These are phyloP conservation scores for Parnassius glacialis DNA, from an alignment of 2,888 invertebrate genomes.

Conservation along the genomic window DNA sequence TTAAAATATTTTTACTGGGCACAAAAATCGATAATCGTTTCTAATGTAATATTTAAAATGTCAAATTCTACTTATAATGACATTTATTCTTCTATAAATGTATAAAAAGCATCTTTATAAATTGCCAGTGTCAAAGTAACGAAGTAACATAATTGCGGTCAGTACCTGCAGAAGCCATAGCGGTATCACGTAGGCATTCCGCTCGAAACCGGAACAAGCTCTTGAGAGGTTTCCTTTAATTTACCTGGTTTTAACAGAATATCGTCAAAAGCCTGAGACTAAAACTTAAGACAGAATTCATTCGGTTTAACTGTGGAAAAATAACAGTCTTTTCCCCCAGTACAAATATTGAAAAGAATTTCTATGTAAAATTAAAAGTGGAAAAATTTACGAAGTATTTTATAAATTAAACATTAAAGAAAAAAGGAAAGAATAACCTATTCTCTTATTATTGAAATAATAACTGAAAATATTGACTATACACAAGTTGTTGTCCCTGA, in stretches of 20 bases:
- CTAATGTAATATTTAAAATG: too few relatives aligned
- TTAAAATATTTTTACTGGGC: too few relatives aligned
- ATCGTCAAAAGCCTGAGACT: constrained; percentile 31
- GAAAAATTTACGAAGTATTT: neutral
- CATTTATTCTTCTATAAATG: too few relatives aligned
- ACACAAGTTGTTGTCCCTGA: constrained; percentile 68
- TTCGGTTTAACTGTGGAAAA: constrained; percentile 1
- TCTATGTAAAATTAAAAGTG: neutral
- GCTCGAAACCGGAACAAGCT: constrained; percentile 71
- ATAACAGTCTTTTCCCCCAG: neutral
- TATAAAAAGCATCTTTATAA: neutral
- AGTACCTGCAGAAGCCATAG: constrained; percentile 62
- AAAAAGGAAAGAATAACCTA: constrained; percentile 1
- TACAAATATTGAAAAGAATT: neutral
- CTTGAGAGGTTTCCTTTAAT: constrained; percentile 68
- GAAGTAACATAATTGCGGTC: constrained; percentile 36
- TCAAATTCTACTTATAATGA: too few relatives aligned
- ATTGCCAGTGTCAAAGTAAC: constrained; percentile 8
- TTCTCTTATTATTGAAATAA: constrained; percentile 26
- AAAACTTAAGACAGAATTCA: neutral
- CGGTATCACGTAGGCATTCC: constrained; percentile 48
- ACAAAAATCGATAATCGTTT: too few relatives aligned
- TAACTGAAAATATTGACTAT: constrained; percentile 53
- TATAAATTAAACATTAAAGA: neutral
- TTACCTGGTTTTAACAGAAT: constrained; percentile 60